A percentile compares a stretch with the other conserved stretches of the same genome.
Evolutionary conservation across 2,113 vertebrate genomes (phyloP).

Genomic region (Calyptommatus sinebrachiatus): DNA sequence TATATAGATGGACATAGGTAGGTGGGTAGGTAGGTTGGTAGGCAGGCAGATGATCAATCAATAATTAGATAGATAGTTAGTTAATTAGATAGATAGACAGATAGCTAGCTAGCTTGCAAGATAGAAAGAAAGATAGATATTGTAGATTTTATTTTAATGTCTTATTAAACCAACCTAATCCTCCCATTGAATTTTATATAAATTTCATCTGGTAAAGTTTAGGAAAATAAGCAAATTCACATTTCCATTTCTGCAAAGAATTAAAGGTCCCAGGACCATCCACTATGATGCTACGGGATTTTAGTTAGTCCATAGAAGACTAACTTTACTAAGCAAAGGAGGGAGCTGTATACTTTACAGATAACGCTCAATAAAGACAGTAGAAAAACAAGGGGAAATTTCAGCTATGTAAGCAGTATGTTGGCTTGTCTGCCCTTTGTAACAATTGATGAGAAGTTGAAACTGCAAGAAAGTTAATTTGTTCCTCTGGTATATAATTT

Average conservation of each 20-base stretch:
- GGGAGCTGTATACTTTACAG: not conserved
- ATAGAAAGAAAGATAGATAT: too few relatives aligned
- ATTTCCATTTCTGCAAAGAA: not conserved
- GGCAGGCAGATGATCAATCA: too few relatives aligned
- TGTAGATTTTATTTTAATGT: not conserved
- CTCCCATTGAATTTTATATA: not conserved
- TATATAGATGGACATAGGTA: too few relatives aligned
- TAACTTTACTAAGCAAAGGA: too few relatives aligned
- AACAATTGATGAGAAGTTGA: not conserved
- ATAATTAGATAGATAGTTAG: too few relatives aligned
- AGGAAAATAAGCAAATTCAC: not conserved
- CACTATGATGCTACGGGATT: not conserved
- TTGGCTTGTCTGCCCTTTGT: slow-evolving; percentile 3
- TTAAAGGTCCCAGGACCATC: too few relatives aligned
- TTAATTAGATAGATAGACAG: too few relatives aligned
- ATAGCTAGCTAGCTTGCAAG: too few relatives aligned
- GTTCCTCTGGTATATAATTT: not conserved
- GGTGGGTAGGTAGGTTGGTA: too few relatives aligned
- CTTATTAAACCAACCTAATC: too few relatives aligned
- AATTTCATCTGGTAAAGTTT: not conserved
- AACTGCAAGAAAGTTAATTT: slow-evolving; percentile 2
- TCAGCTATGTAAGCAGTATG: not conserved
- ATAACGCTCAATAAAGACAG: not conserved
- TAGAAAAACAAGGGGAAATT: not conserved
- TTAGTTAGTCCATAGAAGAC: not conserved